phyloP scores from a whole-genome alignment of 2,797 vertebrate genomes.

The Lagodon rhomboides region DNA sequence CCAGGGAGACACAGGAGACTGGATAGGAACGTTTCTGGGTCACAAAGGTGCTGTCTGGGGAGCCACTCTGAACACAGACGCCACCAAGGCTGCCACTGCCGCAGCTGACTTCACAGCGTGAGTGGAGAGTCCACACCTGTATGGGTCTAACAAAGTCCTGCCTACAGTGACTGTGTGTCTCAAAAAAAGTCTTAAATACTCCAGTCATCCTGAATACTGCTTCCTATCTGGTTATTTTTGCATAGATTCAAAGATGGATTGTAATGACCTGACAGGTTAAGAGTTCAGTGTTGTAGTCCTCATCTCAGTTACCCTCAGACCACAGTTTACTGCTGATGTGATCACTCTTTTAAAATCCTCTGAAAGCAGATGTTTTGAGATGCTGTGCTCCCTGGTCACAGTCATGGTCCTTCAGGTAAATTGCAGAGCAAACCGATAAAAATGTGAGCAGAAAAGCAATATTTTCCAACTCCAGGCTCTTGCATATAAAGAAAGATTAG shows the following conservation, averaged over 20 bases:
- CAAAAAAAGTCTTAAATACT: background rate
- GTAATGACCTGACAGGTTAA: background rate
- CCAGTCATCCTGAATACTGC: background rate
- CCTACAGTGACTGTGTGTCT: background rate
- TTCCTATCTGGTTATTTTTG: too few relatives aligned
- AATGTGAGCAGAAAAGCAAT: too few relatives aligned
- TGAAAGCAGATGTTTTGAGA: too few relatives aligned
- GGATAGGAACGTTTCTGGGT: conserved; percentile 99
- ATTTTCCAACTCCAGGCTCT: too few relatives aligned
- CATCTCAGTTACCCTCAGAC: background rate
- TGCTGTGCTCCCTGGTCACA: too few relatives aligned
- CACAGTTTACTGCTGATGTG: background rate
- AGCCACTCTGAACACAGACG: conserved; percentile 95
- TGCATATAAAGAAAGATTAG: too few relatives aligned
- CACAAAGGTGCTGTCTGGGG: conserved; percentile 99
- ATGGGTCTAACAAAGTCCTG: background rate
- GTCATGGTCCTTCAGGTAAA: too few relatives aligned
- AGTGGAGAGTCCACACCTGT: conserved; percentile 73
- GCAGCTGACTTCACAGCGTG: conserved; percentile 99
- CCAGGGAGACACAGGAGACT: conserved; percentile 99
- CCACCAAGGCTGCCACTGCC: conserved; percentile 97
- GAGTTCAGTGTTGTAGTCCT: background rate
- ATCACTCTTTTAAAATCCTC: too few relatives aligned
- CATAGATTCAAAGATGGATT: background rate
- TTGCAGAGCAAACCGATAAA: too few relatives aligned